Base-by-base conservation (phyloP, 2,888 invertebrate species). In the Pemphredon lugubris region DNA sequence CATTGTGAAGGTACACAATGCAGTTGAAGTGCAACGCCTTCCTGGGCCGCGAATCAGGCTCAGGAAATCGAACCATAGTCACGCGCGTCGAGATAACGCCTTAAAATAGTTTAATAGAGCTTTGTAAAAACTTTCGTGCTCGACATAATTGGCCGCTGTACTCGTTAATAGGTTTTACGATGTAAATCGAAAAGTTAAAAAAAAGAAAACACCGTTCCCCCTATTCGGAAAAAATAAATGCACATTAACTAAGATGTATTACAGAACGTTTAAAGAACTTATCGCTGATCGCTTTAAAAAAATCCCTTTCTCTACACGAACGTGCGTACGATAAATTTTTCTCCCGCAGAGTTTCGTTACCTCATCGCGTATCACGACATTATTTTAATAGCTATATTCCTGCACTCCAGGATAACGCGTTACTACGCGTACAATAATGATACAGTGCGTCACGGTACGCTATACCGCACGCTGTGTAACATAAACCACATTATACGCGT, bases 1-100 rank as follows among this genome's bases (percentile, higher is more conserved):
- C 55, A 75, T 79, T 77, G 75, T 70, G 69, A 68, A 63, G 65
- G 59, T 57, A 67, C 61, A 65, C 53, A 65, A 61, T 60, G 58
- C 58, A 32, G 39, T 20, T 14, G 11, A 39, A 13, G 32, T 21
- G 59, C 32, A 55, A 70, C 70, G 70, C 55, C 59, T 66, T 48
- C 44, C 32, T 18, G 48, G 30, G 32, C 14, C 32, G 59, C 20
- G 48, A 55, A 66, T 54, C 42, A 18, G 7, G 20, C 13, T 42
- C 39, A 48, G 21, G 23, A 48, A 44, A 13, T 42, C 2, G 13
- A 7, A 11, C 7, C 13, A 14, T 9, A 39, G n/a, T 14, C 9
- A 6, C 11, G 11, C 5, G 14, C 7, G 37, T 18, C 20, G 0
- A 30, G 20, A 53, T 21, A 44, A 23, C 44, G 21, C 18, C 16